phyloP scores from a whole-genome alignment of 2,888 invertebrate species.

The Phymatocera aterrima region DNA sequence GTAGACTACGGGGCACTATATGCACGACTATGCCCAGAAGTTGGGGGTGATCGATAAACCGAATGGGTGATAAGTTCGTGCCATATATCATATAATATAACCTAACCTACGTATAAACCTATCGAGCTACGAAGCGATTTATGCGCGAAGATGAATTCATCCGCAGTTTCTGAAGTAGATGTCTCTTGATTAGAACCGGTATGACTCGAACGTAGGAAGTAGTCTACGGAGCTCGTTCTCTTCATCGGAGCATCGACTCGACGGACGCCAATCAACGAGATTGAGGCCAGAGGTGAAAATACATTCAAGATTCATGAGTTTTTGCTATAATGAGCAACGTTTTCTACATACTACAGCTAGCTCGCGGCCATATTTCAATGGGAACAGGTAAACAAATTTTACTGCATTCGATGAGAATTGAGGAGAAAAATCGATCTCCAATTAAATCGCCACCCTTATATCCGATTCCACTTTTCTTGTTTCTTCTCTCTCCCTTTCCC shows the following conservation, averaged over 20 bases:
- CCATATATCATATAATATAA: too few relatives aligned
- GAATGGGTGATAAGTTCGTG: too few relatives aligned
- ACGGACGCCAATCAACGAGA: constrained; percentile 27
- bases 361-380: not conserved
- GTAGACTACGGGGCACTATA: too few relatives aligned
- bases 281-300: constrained; percentile 16
- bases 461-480: too few relatives aligned
- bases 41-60: too few relatives aligned
- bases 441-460: not conserved
- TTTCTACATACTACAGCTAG: too few relatives aligned
- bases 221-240: constrained; percentile 11
- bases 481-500: too few relatives aligned
- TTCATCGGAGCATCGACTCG: constrained; percentile 14
- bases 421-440: not conserved
- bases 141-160: not conserved
- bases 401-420: not conserved
- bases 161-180: too few relatives aligned
- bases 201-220: constrained; percentile 15
- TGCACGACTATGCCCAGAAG: too few relatives aligned
- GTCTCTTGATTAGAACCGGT: constrained; percentile 24
- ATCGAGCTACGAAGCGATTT: too few relatives aligned
- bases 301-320: not conserved
- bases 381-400: not conserved
- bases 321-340: not conserved
- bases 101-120: too few relatives aligned